phyloP scores from a whole-genome alignment of 2,888 invertebrate genomes.

The Euplexia lucipara region DNA sequence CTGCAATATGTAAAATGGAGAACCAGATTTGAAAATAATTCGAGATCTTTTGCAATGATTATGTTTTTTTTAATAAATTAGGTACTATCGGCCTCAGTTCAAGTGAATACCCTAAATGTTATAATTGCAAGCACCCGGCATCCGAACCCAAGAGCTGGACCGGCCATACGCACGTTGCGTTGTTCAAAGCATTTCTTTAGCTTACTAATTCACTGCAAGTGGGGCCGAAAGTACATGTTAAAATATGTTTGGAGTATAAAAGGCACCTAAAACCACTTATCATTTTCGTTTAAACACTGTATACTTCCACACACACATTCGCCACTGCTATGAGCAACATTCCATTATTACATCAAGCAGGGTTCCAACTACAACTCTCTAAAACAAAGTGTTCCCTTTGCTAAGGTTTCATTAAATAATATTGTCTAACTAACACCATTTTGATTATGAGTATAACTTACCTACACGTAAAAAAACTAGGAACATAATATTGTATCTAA shows the following conservation, averaged over 20 bases:
- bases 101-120: neutral
- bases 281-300: slow-evolving; percentile 3
- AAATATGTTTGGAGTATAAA: neutral
- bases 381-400: slow-evolving; percentile 12
- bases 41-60: slow-evolving; percentile 1
- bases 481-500: slow-evolving; percentile 51
- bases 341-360: slow-evolving; percentile 21
- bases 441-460: slow-evolving; percentile 51
- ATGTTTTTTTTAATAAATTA: too few relatives aligned
- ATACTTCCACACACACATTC: slow-evolving; percentile 5
- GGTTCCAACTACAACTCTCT: slow-evolving; percentile 3
- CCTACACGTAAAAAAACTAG: slow-evolving; percentile 56
- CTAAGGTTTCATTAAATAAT: slow-evolving; percentile 40
- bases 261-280: slow-evolving; percentile 40
- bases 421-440: slow-evolving; percentile 54
- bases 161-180: too few relatives aligned
- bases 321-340: neutral
- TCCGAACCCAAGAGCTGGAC: too few relatives aligned
- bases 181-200: too few relatives aligned
- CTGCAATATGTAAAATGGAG: neutral
- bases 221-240: too few relatives aligned
- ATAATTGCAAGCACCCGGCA: too few relatives aligned
- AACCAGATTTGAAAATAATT: slow-evolving; percentile 12
- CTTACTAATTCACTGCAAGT: too few relatives aligned
- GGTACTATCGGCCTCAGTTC: neutral